A percentile compares a stretch with the other conserved stretches of the same genome.
Conservation (phyloP, 2,113 vertebrate genomes). For the Aleadryas rufinucha region DNA sequence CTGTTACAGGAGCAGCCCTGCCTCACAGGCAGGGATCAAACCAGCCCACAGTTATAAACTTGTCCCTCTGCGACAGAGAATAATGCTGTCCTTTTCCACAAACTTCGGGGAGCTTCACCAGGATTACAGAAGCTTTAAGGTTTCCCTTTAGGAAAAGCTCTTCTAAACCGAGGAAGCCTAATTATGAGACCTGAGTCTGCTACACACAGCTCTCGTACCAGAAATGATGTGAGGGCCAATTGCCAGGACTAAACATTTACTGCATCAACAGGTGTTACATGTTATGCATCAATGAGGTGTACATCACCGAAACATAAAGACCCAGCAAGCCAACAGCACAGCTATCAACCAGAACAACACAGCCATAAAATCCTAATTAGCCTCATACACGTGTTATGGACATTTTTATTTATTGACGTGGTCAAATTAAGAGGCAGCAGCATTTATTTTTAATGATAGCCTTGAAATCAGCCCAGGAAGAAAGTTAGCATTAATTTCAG, state of each 20-base stretch:
- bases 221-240: conserved; percentile 3
- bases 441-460: conserved; percentile 50
- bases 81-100: background rate
- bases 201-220: background rate
- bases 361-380: conserved; percentile 62
- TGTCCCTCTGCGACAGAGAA: background rate
- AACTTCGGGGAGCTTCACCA: background rate
- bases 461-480: conserved; percentile 32
- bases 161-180: background rate
- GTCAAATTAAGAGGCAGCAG: conserved; percentile 57
- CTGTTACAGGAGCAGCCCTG: background rate
- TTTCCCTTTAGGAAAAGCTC: background rate
- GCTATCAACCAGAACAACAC: conserved; percentile 58
- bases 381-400: conserved; percentile 37
- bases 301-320: conserved; percentile 53
- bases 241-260: conserved; percentile 52
- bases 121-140: background rate
- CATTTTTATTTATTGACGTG: conserved; percentile 61
- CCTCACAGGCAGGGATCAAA: background rate
- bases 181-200: background rate
- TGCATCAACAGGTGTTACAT: conserved; percentile 51
- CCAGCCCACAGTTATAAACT: background rate
- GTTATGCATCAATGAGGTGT: conserved; percentile 58
- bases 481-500: conserved; percentile 16
- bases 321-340: conserved; percentile 24